Evolutionary conservation across 1,140 invertebrate species (phyloP), one percentile per base, ranked within the genome.

Genomic region (Trichomalopsis sarcophagae): DNA sequence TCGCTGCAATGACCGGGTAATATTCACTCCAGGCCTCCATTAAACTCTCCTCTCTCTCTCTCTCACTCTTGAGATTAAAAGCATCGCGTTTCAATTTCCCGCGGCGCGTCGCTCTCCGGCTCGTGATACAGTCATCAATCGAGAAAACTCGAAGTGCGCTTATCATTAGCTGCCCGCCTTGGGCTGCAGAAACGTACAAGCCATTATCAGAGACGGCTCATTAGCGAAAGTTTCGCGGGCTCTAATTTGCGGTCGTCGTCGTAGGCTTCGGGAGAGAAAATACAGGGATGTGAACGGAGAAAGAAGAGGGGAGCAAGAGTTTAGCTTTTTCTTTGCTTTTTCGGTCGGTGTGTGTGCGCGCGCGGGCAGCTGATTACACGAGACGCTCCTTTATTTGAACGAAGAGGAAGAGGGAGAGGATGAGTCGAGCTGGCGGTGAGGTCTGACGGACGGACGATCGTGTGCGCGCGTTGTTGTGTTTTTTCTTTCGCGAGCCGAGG

Each of bases 381-480:
- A 74, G 80, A 82, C 81, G 81, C 81, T 84, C 82, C 82, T 84
- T 78, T 84, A 78, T 84, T 84, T 77, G 75, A 84, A 78, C 55
- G 71, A 14, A 81, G 55, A 47, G 40, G 47, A 14, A 55, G 21
- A 62, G 55, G 7, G 55, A 21, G 21, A 62, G 55, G 55, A 21
- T 62, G 21, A n/a, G 17, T 62, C 17, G 55, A 62, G 55, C 55
- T 62, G 55, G 55, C 13, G 74, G 30, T 7, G 74, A 62, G 33
- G 17, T 50, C 44, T 62, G 81, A 66, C 74, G 50, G 21, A 82
- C 74, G 81, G 66, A 71, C 75, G 69, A 73, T 75, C 36, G 30
- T 21, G 30, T 36, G 30, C 74, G 14, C 27, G 13, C 36, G 27
- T 27, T 17, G 74, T 14, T 30, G 33, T 33, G 3, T 73, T 73